A percentile compares a stretch with the other conserved stretches of the same genome.
These are phyloP conservation scores for Macrotus californicus DNA, from an alignment of 2,113 vertebrate genomes.

Conservation along the genomic window DNA sequence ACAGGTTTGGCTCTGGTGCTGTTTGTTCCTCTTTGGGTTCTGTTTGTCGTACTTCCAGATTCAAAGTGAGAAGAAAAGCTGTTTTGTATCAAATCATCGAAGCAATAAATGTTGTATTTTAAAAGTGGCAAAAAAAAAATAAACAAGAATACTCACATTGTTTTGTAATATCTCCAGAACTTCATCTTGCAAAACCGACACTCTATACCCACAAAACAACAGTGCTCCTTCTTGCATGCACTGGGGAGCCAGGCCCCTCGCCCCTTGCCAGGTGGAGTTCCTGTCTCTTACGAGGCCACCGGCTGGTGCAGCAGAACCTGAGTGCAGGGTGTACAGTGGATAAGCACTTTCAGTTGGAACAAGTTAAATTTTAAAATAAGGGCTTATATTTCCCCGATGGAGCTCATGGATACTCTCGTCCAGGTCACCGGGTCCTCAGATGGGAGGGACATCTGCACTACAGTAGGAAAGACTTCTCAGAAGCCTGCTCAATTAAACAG, in stretches of 20 bases:
- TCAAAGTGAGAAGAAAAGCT: constrained; percentile 87
- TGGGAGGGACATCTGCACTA: neutral
- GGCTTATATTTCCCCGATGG: neutral
- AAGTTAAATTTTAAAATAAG: neutral
- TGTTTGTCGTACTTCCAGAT: constrained; percentile 87
- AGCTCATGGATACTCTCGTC: neutral
- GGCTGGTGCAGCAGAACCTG: neutral
- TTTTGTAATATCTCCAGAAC: neutral
- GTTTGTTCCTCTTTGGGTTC: constrained; percentile 81
- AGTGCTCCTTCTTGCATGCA: neutral
- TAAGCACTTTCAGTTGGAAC: neutral
- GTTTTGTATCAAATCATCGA: constrained; percentile 95
- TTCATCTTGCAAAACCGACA: neutral
- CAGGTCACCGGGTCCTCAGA: neutral
- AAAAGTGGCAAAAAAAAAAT: constrained; percentile 68
- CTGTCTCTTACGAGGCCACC: neutral
- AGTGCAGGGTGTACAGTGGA: rapidly evolving
- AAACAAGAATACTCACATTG: neutral
- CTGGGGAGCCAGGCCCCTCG: neutral
- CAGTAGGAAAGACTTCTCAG: neutral
- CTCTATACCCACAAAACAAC: neutral
- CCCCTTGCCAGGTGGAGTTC: neutral
- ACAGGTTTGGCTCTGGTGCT: constrained; percentile 83
- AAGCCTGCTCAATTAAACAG: neutral
- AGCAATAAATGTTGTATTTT: constrained; percentile 97